A percentile compares a stretch with the other conserved stretches of the same genome.
Evolutionary conservation across 2,113 vertebrate species (phyloP).

Genomic region (Callionymus lyra): DNA sequence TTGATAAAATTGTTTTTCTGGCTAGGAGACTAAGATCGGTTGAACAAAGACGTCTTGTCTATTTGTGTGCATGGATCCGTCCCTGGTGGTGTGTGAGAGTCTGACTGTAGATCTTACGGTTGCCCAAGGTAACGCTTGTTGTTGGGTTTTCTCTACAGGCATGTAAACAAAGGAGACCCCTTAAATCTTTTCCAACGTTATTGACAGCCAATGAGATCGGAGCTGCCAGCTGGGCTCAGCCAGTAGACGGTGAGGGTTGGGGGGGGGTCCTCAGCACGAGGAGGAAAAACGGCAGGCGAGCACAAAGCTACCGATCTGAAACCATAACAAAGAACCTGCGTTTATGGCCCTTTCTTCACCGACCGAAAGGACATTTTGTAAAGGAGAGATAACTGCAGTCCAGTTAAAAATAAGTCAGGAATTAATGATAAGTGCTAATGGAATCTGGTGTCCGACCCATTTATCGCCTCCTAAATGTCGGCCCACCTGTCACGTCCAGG

Average conservation of each 20-base stretch:
- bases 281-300: conserved; percentile 36
- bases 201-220: conserved; percentile 42
- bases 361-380: conserved; percentile 4
- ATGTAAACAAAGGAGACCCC: conserved; percentile 66
- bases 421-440: neutral
- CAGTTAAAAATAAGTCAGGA: neutral
- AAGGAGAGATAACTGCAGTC: neutral
- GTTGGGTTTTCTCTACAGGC: conserved; percentile 46
- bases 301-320: conserved; percentile 60
- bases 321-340: conserved; percentile 48
- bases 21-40: too few relatives aligned
- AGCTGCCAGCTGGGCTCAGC: conserved; percentile 38
- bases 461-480: conserved; percentile 10
- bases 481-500: conserved; percentile 33
- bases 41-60: neutral
- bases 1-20: too few relatives aligned
- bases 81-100: conserved; percentile 11
- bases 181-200: conserved; percentile 34
- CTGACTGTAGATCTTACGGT: conserved; percentile 34
- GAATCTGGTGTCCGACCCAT: conserved; percentile 1
- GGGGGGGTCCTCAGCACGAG: conserved; percentile 24
- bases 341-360: conserved; percentile 23
- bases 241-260: conserved; percentile 30
- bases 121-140: conserved; percentile 60
- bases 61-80: neutral